phyloP scores from a whole-genome alignment of 2,797 vertebrate species.

The Sebastolobus altivelis region DNA sequence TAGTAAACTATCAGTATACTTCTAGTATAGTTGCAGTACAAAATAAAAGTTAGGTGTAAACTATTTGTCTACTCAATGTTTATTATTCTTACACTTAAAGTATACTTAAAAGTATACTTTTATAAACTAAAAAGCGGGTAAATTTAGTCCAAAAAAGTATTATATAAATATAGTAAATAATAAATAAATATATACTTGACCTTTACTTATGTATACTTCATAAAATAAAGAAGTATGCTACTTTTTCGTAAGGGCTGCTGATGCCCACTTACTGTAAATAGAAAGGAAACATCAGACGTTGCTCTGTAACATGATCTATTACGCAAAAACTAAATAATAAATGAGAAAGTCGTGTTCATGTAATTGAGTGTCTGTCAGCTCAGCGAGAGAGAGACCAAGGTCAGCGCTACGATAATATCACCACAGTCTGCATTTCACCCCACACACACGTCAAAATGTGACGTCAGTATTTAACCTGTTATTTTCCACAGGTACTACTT shows the following conservation, averaged over 20 bases:
- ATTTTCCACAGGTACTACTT: conserved; percentile 92
- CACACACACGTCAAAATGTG: conserved; percentile 10
- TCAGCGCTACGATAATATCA: conserved; percentile 21
- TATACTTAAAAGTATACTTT: too few relatives aligned
- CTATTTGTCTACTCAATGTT: too few relatives aligned
- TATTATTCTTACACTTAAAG: too few relatives aligned
- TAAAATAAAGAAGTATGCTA: too few relatives aligned
- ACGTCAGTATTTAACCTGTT: conserved; percentile 31
- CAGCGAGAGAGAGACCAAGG: conserved; percentile 44
- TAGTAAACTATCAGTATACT: too few relatives aligned
- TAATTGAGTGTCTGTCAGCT: conserved; percentile 53
- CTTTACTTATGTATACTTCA: too few relatives aligned
- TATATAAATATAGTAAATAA: too few relatives aligned
- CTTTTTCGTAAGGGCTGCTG: background rate
- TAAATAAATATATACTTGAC: too few relatives aligned
- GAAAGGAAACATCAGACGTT: conserved; percentile 71
- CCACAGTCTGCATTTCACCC: conserved; percentile 19
- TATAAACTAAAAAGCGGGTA: too few relatives aligned
- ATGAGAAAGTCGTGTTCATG: conserved; percentile 71
- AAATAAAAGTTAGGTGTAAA: too few relatives aligned
- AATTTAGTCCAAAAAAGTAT: too few relatives aligned
- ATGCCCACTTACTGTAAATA: conserved; percentile 67
- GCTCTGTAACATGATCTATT: conserved; percentile 67
- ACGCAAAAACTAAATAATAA: conserved; percentile 81
- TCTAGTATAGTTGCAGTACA: too few relatives aligned